These are phyloP conservation scores for Drosophila testacea DNA, from an alignment of 2,888 invertebrate species.

Conservation along the genomic window DNA sequence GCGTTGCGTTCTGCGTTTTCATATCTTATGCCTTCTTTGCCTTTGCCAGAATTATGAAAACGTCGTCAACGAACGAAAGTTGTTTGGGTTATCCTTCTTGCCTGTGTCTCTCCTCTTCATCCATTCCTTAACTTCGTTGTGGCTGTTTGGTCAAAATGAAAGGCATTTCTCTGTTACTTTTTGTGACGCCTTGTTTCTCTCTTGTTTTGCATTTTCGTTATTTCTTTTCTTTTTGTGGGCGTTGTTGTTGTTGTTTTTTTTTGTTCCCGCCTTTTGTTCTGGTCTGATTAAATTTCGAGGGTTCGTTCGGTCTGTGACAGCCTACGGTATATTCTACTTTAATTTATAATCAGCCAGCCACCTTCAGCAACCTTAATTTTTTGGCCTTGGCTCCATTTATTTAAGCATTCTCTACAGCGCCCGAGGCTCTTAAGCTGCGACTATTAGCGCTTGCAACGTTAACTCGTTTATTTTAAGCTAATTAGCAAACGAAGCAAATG, in stretches of 20 bases:
- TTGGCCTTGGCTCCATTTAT: slow-evolving; percentile 33
- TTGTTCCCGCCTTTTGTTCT: slow-evolving; percentile 38
- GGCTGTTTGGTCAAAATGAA: slow-evolving; percentile 28
- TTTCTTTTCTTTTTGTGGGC: not conserved
- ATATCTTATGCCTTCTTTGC: slow-evolving; percentile 23
- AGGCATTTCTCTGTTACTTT: slow-evolving; percentile 36
- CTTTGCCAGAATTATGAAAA: slow-evolving; percentile 59
- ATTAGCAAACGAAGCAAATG: slow-evolving; percentile 7
- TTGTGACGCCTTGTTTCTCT: slow-evolving; percentile 50
- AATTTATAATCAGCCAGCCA: slow-evolving; percentile 41
- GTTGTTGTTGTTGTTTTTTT: slow-evolving; percentile 4
- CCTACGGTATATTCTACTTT: slow-evolving; percentile 31
- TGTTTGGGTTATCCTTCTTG: slow-evolving; percentile 40
- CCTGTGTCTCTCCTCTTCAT: not conserved
- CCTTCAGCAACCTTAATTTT: slow-evolving; percentile 30
- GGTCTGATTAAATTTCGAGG: slow-evolving; percentile 64
- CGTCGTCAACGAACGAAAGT: slow-evolving; percentile 46
- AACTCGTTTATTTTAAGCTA: slow-evolving; percentile 27
- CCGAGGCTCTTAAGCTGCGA: slow-evolving; percentile 10
- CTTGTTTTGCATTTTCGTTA: slow-evolving; percentile 36
- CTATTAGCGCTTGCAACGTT: slow-evolving; percentile 24
- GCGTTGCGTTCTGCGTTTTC: slow-evolving; percentile 8
- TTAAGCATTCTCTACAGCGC: slow-evolving; percentile 23
- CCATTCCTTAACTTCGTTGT: not conserved
- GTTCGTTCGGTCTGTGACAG: slow-evolving; percentile 33